phyloP scores from a whole-genome alignment of 1,140 invertebrate species.

The Epicauta chinensis region DNA sequence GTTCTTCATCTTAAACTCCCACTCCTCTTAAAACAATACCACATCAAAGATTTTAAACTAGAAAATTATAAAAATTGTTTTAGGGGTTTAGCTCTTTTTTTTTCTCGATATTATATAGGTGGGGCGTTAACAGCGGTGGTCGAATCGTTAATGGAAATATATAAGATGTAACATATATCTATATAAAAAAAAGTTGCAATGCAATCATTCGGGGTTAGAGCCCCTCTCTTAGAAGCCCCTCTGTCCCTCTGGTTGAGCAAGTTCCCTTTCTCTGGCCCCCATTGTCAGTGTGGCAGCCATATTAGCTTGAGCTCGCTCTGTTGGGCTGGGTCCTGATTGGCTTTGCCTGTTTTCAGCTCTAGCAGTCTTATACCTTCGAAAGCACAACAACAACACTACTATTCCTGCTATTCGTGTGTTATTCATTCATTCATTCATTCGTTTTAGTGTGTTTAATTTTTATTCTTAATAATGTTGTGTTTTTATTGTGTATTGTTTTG shows the following conservation, averaged over 20 bases:
- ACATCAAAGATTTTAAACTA: constrained; percentile 7
- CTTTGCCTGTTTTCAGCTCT: constrained; percentile 40
- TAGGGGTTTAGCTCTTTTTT: background rate
- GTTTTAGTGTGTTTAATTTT: constrained; percentile 19
- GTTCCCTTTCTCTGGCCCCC: constrained; percentile 41
- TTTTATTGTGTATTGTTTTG: too few relatives aligned
- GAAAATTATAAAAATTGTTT: background rate
- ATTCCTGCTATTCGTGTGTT: constrained; percentile 24
- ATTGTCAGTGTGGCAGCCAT: constrained; percentile 44
- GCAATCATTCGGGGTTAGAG: constrained; percentile 29
- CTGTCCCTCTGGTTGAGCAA: constrained; percentile 18
- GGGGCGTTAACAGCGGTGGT: background rate
- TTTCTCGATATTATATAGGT: constrained; percentile 1
- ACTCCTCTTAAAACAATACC: constrained; percentile 21
- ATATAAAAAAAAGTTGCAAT: constrained; percentile 20
- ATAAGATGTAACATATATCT: constrained; percentile 14
- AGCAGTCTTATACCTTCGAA: constrained; percentile 29
- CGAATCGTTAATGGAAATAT: constrained; percentile 8
- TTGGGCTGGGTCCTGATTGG: constrained; percentile 43
- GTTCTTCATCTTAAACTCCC: constrained; percentile 4
- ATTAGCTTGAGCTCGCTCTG: constrained; percentile 42
- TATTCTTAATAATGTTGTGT: constrained; percentile 1
- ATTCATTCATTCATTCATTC: constrained; percentile 24
- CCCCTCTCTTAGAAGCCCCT: constrained; percentile 33
- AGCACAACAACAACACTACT: constrained; percentile 27